Conservation (phyloP, 2,113 vertebrate genomes). For the Anas platyrhynchos region DNA sequence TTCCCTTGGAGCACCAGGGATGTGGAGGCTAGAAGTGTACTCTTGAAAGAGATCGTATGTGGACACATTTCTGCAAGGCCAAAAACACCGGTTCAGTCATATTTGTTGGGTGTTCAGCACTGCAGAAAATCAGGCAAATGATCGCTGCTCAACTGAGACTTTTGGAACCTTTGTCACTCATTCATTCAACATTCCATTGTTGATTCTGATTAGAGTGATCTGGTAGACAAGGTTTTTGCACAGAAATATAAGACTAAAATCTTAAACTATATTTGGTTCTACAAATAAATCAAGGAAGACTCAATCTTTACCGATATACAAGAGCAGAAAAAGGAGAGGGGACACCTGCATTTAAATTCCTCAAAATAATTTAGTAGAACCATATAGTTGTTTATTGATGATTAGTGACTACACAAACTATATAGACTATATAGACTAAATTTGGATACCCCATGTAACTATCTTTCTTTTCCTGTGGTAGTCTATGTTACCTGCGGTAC, state of each 20-base stretch:
- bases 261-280: too few species aligned
- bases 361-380: too few species aligned
- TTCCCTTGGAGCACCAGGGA: not conserved
- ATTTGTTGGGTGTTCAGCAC: not conserved
- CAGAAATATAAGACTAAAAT: not conserved
- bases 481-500: not conserved
- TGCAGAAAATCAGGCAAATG: not conserved
- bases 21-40: accelerated
- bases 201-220: not conserved
- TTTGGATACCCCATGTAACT: not conserved
- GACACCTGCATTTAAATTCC: too few species aligned
- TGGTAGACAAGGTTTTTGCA: not conserved
- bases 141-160: not conserved
- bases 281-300: too few species aligned
- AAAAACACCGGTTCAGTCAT: not conserved
- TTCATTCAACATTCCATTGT: not conserved
- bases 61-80: not conserved
- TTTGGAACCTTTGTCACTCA: not conserved
- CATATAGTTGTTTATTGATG: too few species aligned
- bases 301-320: too few species aligned
- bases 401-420: too few species aligned
- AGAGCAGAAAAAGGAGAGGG: too few species aligned
- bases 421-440: too few species aligned
- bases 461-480: accelerated
- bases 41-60: not conserved